phyloP scores from a whole-genome alignment of 2,113 vertebrate genomes.

The Callipepla squamata region DNA sequence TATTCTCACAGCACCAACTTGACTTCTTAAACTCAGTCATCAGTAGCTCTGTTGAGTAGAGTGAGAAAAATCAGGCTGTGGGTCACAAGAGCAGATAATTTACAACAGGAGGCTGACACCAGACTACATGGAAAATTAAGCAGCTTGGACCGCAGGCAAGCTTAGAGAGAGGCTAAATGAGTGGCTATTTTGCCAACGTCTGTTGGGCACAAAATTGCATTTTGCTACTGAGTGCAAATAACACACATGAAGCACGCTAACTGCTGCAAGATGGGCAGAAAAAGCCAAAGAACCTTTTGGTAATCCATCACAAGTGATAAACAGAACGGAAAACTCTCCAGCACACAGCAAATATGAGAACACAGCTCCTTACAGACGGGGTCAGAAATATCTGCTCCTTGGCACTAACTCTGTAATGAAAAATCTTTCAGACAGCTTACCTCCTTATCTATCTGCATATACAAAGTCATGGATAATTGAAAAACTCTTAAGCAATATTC shows the following conservation, averaged over 20 bases:
- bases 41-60: neutral
- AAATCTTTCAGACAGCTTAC: conserved; percentile 8
- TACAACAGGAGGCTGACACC: neutral
- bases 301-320: neutral
- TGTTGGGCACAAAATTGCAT: neutral
- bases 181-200: neutral
- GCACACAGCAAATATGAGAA: neutral
- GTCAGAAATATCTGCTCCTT: neutral
- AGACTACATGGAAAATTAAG: neutral
- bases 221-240: neutral
- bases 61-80: neutral
- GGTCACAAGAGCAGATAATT: neutral
- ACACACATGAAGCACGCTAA: neutral
- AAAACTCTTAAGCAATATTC: neutral
- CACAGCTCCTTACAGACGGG: neutral
- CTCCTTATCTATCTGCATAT: neutral
- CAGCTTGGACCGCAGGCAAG: neutral
- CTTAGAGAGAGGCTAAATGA: neutral
- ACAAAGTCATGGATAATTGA: neutral
- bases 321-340: neutral
- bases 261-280: neutral
- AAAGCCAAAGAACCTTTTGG: neutral
- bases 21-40: neutral
- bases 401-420: neutral
- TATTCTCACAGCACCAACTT: neutral